Percentiles rank a stretch among this genome's conserved stretches.
These are phyloP conservation scores for Acleris literana DNA, from an alignment of 2,888 invertebrate genomes.

Conservation along the genomic window DNA sequence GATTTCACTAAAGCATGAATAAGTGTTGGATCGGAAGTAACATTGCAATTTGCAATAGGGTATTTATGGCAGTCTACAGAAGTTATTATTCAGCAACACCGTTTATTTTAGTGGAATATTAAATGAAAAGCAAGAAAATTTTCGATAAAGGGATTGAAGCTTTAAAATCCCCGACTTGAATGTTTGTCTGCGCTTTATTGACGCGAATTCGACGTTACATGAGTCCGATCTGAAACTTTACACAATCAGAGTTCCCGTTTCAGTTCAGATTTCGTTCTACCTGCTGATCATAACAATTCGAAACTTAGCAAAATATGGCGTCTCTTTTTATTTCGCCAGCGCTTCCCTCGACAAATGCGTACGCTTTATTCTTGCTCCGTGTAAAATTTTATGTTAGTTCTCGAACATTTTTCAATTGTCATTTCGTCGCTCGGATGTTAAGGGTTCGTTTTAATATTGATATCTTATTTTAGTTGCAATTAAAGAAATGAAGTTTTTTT, in stretches of 20 bases:
- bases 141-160: constrained; percentile 19
- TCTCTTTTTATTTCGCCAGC: constrained; percentile 64
- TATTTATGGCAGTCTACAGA: no score
- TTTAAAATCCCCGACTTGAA: constrained; percentile 41
- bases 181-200: constrained; percentile 53
- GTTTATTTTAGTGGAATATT: no score
- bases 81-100: no score
- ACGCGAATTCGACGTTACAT: constrained; percentile 43
- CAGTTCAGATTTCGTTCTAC: constrained; percentile 52
- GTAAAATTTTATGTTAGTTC: constrained; percentile 63
- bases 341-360: constrained; percentile 46
- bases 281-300: constrained; percentile 69
- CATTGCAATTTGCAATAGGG: no score
- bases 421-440: constrained; percentile 51
- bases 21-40: no score
- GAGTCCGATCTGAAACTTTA: constrained; percentile 58
- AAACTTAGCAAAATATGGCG: constrained; percentile 66
- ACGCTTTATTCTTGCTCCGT: constrained; percentile 60
- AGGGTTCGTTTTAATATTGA: constrained; percentile 39
- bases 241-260: constrained; percentile 55
- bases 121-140: background rate
- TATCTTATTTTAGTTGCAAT: constrained; percentile 1
- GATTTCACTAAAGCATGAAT: no score
- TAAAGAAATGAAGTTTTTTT: background rate
- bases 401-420: constrained; percentile 55